Conservation (phyloP, 2,113 vertebrate species). For the Pituophis catenifer region DNA sequence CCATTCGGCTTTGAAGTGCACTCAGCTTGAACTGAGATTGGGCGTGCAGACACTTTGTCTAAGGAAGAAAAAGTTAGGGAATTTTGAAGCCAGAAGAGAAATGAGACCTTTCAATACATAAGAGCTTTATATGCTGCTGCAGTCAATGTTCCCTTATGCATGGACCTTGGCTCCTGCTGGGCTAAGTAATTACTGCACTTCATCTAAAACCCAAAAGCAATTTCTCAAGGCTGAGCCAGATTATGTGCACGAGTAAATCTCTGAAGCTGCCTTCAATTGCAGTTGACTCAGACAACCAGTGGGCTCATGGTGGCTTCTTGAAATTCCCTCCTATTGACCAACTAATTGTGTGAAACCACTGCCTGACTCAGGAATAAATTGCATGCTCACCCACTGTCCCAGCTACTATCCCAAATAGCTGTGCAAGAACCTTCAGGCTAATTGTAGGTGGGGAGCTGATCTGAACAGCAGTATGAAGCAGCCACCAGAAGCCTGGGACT, state of each 20-base stretch:
- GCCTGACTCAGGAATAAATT: background rate
- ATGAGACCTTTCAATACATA: constrained; percentile 7
- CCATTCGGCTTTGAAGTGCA: background rate
- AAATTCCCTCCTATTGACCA: background rate
- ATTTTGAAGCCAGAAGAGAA: constrained; percentile 17
- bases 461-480: background rate
- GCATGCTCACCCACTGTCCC: background rate
- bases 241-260: background rate
- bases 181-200: constrained; percentile 13
- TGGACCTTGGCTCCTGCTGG: background rate
- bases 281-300: background rate
- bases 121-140: constrained; percentile 3
- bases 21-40: background rate
- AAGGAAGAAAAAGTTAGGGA: constrained; percentile 15
- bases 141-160: constrained; percentile 10
- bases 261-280: constrained; percentile 3
- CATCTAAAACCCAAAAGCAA: constrained; percentile 17
- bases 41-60: constrained; percentile 4
- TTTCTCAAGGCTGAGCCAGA: constrained; percentile 6
- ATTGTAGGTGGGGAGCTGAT: background rate
- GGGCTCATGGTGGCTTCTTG: background rate
- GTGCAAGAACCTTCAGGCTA: background rate
- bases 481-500: background rate
- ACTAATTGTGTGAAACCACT: background rate
- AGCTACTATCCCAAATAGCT: background rate